phyloP scores from a whole-genome alignment of 2,797 vertebrate species.

The Iguana delicatissima region DNA sequence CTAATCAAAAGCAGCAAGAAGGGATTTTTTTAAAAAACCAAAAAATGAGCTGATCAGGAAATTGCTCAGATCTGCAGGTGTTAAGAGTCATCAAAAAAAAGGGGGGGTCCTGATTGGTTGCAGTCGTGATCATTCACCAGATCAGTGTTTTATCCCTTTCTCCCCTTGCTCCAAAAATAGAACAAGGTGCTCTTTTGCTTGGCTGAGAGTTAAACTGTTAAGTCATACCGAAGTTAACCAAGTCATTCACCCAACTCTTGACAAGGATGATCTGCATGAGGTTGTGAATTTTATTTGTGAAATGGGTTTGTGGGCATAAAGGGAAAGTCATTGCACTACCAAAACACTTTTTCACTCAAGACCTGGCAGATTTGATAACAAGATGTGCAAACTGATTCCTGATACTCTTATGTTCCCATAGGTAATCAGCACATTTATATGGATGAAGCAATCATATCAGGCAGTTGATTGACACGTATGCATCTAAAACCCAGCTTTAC shows the following conservation, averaged over 20 bases:
- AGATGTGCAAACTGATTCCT: neutral
- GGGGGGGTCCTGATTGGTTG: conserved; percentile 23
- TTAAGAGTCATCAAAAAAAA: conserved; percentile 22
- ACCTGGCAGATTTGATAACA: neutral
- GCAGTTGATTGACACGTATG: too few species aligned
- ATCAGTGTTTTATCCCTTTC: conserved; percentile 1
- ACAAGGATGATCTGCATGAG: neutral
- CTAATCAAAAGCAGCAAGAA: conserved; percentile 29
- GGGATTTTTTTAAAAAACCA: conserved; percentile 25
- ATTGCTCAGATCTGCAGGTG: conserved; percentile 33
- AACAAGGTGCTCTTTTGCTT: neutral
- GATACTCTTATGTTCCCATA: neutral
- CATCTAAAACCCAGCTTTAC: neutral
- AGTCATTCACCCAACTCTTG: neutral
- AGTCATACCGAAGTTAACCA: neutral
- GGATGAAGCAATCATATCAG: neutral
- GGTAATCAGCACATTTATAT: neutral
- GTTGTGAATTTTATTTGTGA: neutral
- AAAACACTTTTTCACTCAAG: neutral
- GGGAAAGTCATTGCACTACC: neutral
- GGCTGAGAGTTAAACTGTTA: conserved; percentile 12
- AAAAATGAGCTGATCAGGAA: conserved; percentile 30
- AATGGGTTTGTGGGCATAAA: neutral
- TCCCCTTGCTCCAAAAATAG: neutral
- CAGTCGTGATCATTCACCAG: neutral